Percentiles rank a stretch among this genome's conserved stretches.
Conservation (phyloP, 2,888 invertebrate species). For the Metallyticus violacea region DNA sequence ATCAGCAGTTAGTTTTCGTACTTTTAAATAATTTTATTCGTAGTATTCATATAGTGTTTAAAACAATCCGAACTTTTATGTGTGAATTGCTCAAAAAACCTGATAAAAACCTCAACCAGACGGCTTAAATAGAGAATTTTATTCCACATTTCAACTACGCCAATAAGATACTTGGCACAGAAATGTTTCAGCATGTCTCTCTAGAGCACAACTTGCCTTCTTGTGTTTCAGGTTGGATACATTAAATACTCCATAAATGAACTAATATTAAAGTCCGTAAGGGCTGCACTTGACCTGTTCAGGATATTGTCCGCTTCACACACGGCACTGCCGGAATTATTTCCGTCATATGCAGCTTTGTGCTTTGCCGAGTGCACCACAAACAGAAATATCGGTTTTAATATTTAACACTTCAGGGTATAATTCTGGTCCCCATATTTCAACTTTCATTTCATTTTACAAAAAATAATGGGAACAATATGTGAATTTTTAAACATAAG, state of each 20-base stretch:
- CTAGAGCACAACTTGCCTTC: background rate
- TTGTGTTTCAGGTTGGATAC: background rate
- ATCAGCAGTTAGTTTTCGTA: too few species aligned
- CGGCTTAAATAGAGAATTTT: too few species aligned
- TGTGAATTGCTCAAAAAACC: too few species aligned
- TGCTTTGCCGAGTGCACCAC: background rate
- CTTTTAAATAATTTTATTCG: too few species aligned
- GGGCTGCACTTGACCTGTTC: background rate
- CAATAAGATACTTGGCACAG: too few species aligned
- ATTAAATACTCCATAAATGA: background rate
- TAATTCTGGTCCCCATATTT: background rate
- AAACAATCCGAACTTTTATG: too few species aligned
- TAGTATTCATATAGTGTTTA: too few species aligned
- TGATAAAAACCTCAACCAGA: too few species aligned
- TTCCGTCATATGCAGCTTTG: background rate
- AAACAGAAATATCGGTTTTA: background rate
- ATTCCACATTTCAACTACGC: too few species aligned
- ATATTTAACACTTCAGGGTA: background rate
- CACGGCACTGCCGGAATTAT: background rate
- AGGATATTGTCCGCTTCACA: background rate
- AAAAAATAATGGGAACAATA: background rate
- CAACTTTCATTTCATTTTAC: background rate
- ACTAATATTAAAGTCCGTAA: background rate
- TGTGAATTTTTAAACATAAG: background rate
- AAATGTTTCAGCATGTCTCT: background rate